Conservation (phyloP, 2,888 invertebrate genomes). For the Coenonympha glycerion region DNA sequence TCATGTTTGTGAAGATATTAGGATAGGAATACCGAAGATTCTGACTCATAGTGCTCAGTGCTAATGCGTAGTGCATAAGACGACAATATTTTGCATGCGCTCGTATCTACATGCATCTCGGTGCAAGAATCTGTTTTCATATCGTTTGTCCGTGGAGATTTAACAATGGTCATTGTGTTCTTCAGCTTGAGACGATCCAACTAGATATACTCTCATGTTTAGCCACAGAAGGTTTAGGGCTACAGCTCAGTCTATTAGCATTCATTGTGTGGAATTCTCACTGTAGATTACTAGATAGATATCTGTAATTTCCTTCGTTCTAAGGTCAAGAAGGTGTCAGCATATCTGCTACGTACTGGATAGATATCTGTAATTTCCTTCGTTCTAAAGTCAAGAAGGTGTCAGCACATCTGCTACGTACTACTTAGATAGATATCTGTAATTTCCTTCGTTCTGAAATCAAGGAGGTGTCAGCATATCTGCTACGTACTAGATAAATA, state of each 20-base stretch:
- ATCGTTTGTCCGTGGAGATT: slow-evolving; percentile 40
- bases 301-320: not conserved
- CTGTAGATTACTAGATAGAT: no score
- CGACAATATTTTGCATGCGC: slow-evolving; percentile 15
- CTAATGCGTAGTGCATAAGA: slow-evolving; percentile 11
- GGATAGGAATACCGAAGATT: no score
- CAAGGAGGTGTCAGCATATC: no score
- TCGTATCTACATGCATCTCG: slow-evolving; percentile 27
- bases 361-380: no score
- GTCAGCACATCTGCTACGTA: not conserved
- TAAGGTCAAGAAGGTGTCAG: not conserved
- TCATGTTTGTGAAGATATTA: no score
- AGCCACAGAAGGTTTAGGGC: no score
- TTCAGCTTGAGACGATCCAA: slow-evolving; percentile 45
- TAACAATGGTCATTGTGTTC: slow-evolving; percentile 65
- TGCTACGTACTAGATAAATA: no score
- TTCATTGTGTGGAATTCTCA: slow-evolving; percentile 44
- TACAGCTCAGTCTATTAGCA: no score
- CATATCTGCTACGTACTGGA: not conserved
- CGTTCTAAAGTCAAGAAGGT: not conserved
- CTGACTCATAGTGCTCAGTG: slow-evolving; percentile 3
- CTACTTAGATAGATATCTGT: no score
- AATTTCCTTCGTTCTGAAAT: not conserved
- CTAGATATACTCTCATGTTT: no score
- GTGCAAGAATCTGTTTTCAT: slow-evolving; percentile 51